Base-by-base conservation (phyloP, 2,888 invertebrate genomes). In the Aproaerema taeniolella region DNA sequence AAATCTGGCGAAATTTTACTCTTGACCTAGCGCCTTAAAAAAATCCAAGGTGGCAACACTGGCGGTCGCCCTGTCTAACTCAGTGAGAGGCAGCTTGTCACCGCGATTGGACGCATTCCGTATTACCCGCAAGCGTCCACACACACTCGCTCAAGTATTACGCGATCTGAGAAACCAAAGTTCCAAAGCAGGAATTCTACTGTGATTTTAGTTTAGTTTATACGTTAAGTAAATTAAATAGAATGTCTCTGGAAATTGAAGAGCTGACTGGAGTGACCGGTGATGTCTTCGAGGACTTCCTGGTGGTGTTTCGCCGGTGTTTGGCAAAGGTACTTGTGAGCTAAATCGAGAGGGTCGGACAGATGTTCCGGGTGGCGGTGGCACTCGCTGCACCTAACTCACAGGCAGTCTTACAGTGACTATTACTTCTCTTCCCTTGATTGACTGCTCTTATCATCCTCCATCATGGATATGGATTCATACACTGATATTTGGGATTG, bases 201-300 rank as follows among this genome's bases (percentile, higher is more conserved):
- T 83, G 83, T 82, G 82, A 83, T 83, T 49, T 60, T 60, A 58
- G 48, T 60, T 61, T 52, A 53, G 48, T 50, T 58, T 55, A 59
- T 56, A 43, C 53, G 39, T 43, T 52, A 43, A 50, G 52, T 64
- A 64, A 67, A 65, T 40, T 58, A 60, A 47, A 69, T 50, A 88
- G 80, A 67, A 91, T 93, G 90, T 89, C 89, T 64, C 73, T 90
- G 66, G 92, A 92, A 64, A 87, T 91, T 67, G 92, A 90, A 69
- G 88, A 91, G 53, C 70, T 90, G 16, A 74, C 87, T 57, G 85
- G 88, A 55, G 72, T 88, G 64, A 87, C 91, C 53, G 92, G 92
- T 54, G 92, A 92, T 76, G 89, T 92, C 58, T 88, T 93, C 74
- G 92, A 91, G 68, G 93, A 93, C 75, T 92, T 93, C 76, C 88